Conservation (phyloP, 2,797 vertebrate genomes). For the Sparus aurata region DNA sequence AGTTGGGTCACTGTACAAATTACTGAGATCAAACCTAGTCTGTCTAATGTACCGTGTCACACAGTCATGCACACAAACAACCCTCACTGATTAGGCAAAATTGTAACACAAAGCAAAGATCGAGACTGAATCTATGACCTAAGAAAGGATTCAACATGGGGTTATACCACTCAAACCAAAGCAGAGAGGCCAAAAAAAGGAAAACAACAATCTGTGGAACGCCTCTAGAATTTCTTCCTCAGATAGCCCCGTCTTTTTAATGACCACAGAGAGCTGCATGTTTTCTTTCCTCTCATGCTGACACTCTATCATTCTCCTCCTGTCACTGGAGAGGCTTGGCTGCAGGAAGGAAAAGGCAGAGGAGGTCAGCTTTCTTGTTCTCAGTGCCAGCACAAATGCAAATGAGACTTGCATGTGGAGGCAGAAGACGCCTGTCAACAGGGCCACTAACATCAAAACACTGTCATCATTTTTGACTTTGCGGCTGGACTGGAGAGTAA, state of each 20-base stretch:
- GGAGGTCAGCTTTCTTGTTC: slow-evolving; percentile 59
- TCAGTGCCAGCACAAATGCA: slow-evolving; percentile 53
- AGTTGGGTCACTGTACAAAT: not conserved
- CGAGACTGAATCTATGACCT: not conserved
- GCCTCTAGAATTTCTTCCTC: not conserved
- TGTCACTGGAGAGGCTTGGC: slow-evolving; percentile 32
- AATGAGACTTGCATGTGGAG: slow-evolving; percentile 30
- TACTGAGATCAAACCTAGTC: not conserved
- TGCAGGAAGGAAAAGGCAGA: slow-evolving; percentile 47
- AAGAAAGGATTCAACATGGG: not conserved
- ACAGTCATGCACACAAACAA: not conserved
- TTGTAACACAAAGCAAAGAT: not conserved
- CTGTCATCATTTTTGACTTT: not conserved
- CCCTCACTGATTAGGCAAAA: not conserved
- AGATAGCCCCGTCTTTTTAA: slow-evolving; percentile 19
- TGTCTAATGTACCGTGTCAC: not conserved
- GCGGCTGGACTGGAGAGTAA: slow-evolving; percentile 1
- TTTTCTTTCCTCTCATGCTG: slow-evolving; percentile 17
- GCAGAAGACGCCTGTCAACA: slow-evolving; percentile 34
- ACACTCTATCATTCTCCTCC: slow-evolving; percentile 16
- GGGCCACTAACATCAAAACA: slow-evolving; percentile 22
- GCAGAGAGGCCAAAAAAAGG: not conserved
- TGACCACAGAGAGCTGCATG: slow-evolving; percentile 10
- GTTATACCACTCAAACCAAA: not conserved
- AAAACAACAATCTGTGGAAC: not conserved